These are phyloP conservation scores for Sebastes fasciatus DNA, from an alignment of 2,113 vertebrate species.

Conservation along the genomic window DNA sequence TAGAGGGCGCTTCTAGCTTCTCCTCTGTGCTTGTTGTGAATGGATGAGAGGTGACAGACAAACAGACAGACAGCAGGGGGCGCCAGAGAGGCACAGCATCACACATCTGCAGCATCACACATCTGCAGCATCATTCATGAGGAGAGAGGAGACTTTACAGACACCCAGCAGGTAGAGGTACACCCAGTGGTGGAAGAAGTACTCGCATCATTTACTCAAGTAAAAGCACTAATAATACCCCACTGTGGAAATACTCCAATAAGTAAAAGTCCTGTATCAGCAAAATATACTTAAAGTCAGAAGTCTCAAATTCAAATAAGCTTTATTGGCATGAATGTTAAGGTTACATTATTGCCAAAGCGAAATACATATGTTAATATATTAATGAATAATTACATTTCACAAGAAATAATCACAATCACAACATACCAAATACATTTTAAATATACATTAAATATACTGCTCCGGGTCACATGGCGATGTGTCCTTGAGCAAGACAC, in stretches of 20 bases:
- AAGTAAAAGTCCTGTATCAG: neutral
- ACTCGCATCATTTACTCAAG: neutral
- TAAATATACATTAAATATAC: no score
- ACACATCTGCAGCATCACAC: no score
- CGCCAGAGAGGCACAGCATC: slow-evolving; percentile 41
- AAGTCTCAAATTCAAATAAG: no score
- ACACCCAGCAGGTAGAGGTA: neutral
- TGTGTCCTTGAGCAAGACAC: no score
- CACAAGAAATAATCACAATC: no score
- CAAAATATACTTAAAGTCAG: no score
- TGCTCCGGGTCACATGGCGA: no score
- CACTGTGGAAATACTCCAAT: neutral
- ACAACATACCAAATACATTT: no score
- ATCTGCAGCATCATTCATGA: slow-evolving; percentile 14
- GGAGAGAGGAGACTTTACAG: neutral
- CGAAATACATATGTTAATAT: no score
- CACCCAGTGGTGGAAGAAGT: neutral
- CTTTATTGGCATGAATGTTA: no score
- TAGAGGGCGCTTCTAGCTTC: slow-evolving; percentile 51
- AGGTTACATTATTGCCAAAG: no score
- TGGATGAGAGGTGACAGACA: neutral
- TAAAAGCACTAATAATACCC: neutral
- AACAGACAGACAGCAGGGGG: slow-evolving; percentile 56
- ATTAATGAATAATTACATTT: no score
- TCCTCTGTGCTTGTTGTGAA: neutral